These are phyloP conservation scores for Loris lydekkerianus DNA, from an alignment of 2,797 vertebrate species.

Conservation along the genomic window DNA sequence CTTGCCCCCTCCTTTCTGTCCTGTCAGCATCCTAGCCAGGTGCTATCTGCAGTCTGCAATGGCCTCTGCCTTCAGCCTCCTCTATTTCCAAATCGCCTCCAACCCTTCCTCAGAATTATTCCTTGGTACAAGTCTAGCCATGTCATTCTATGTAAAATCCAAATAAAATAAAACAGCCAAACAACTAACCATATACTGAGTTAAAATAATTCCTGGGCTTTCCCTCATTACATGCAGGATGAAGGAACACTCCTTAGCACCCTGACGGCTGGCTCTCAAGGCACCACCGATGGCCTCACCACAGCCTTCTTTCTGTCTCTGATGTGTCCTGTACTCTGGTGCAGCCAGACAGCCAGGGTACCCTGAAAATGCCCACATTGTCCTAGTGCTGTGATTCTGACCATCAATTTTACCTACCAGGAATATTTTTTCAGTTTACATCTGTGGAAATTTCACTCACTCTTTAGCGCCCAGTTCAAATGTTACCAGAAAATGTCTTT, in stretches of 20 bases:
- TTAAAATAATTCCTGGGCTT: neutral
- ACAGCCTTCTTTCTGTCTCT: neutral
- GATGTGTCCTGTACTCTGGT: too few relatives aligned
- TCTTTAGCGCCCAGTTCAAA: neutral
- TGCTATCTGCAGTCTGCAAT: neutral
- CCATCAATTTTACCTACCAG: neutral
- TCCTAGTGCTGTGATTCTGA: neutral
- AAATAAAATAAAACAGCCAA: neutral
- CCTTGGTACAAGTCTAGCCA: neutral
- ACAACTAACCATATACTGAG: neutral
- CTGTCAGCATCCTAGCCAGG: too few relatives aligned
- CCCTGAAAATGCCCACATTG: neutral
- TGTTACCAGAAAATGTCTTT: neutral
- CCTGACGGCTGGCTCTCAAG: accelerated
- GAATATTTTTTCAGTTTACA: neutral
- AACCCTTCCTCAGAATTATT: neutral
- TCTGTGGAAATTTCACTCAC: neutral
- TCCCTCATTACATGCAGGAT: neutral
- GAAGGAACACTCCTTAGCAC: neutral
- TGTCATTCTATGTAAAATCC: neutral
- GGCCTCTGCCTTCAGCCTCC: neutral
- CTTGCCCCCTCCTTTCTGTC: neutral
- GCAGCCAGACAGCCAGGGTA: neutral
- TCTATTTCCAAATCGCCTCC: neutral
- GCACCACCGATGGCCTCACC: too few relatives aligned